Evolutionary conservation across 2,888 invertebrate genomes (phyloP).

Genomic region (Acanthosoma haemorrhoidale): DNA sequence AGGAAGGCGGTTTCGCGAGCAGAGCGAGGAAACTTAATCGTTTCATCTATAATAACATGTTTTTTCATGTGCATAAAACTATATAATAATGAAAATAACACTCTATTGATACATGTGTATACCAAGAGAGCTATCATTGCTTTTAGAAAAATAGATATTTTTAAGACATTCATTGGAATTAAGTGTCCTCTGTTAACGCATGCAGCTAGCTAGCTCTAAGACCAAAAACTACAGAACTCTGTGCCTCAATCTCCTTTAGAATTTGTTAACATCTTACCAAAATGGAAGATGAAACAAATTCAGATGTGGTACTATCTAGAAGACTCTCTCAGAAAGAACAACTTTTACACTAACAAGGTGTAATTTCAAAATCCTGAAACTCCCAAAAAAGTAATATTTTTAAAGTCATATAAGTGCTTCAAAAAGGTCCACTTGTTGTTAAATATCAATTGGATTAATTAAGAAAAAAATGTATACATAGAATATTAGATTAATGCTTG

Average conservation of each 20-base stretch:
- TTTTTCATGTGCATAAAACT: neutral
- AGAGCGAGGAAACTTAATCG: slow-evolving; percentile 7
- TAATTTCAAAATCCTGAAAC: neutral
- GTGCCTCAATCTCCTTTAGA: neutral
- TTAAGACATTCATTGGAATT: neutral
- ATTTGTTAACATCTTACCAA: neutral
- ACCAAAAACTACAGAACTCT: neutral
- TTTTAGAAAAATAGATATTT: neutral
- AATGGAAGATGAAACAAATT: neutral
- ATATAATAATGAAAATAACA: neutral
- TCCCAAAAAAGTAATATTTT: neutral
- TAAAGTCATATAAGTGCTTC: slow-evolving; percentile 10
- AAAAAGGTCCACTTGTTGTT: neutral
- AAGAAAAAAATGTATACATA: neutral
- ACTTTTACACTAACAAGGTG: neutral
- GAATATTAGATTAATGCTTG: neutral
- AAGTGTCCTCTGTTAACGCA: slow-evolving; percentile 17
- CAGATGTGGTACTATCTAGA: neutral
- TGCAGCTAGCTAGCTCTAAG: slow-evolving; percentile 16
- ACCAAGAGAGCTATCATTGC: neutral
- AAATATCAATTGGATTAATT: neutral
- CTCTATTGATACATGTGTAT: slow-evolving; percentile 22
- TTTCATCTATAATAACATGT: neutral
- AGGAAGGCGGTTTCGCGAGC: slow-evolving; percentile 8
- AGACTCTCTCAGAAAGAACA: neutral